A percentile compares a stretch with the other conserved stretches of the same genome.
Evolutionary conservation across 1,140 invertebrate genomes (phyloP).

Genomic region (Drosophila ananassae): DNA sequence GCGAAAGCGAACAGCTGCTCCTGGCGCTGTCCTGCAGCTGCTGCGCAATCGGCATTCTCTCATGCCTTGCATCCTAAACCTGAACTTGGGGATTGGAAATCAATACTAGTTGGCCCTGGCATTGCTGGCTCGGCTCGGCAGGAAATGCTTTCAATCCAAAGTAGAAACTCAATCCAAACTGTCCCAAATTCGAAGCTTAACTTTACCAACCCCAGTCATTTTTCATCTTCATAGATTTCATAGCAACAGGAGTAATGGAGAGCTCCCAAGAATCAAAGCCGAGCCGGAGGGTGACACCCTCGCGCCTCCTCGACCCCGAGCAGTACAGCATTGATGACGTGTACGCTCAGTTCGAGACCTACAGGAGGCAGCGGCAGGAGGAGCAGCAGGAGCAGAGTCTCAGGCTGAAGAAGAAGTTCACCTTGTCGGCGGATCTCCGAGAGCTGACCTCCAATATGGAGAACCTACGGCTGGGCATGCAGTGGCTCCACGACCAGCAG

Average conservation of each 20-base stretch:
- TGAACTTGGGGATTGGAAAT: constrained; percentile 71
- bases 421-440: constrained; percentile 3
- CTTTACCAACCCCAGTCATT: neutral
- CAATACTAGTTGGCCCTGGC: constrained; percentile 39
- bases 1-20: constrained; percentile 23
- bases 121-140: neutral
- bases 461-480: constrained; percentile 12
- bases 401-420: constrained; percentile 2
- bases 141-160: no score
- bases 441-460: constrained; percentile 10
- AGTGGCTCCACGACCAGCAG: constrained; percentile 6
- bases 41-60: constrained; percentile 25
- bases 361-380: constrained; percentile 6
- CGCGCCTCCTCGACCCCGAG: constrained; percentile 8
- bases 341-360: constrained; percentile 29
- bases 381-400: neutral
- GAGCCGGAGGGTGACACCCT: neutral
- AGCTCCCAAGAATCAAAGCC: neutral
- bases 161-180: no score
- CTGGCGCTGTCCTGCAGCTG: constrained; percentile 13
- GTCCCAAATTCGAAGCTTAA: neutral
- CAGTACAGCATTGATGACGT: constrained; percentile 41
- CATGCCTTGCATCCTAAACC: constrained; percentile 54
- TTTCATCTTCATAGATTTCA: neutral
- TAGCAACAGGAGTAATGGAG: neutral